Conservation (phyloP, 2,888 invertebrate genomes). For the Ptychoptera albimana region DNA sequence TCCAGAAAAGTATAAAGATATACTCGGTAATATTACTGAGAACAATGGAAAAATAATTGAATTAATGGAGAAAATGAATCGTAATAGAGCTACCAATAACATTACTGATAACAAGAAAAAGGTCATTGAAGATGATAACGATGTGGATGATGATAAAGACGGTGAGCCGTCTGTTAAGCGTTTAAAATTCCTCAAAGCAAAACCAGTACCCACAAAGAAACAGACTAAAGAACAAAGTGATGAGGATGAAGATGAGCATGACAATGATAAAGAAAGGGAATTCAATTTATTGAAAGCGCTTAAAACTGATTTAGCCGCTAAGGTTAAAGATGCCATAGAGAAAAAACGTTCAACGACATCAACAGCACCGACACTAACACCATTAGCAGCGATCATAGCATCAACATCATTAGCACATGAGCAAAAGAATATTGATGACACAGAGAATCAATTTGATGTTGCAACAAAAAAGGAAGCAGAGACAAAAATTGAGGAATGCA, state of each 20-base stretch:
- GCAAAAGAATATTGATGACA: no score
- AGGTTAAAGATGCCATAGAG: constrained; percentile 52
- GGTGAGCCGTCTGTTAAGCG: constrained; percentile 38
- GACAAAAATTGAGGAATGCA: no score
- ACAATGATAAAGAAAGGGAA: constrained; percentile 39
- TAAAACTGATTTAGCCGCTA: constrained; percentile 47
- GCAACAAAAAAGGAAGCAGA: no score
- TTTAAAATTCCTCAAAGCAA: constrained; percentile 44
- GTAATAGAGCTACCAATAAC: constrained; percentile 11
- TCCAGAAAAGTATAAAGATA: constrained; percentile 51
- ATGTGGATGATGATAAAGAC: constrained; percentile 9
- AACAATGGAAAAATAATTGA: constrained; percentile 37
- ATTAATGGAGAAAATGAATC: constrained; percentile 32
- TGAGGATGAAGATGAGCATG: constrained; percentile 9
- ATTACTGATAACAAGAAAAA: constrained; percentile 8
- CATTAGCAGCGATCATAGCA: constrained; percentile 6
- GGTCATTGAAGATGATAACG: constrained; percentile 4
- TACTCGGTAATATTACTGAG: constrained; percentile 31
- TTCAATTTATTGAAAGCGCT: constrained; percentile 47
- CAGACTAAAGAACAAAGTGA: neutral
- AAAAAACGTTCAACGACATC: constrained; percentile 30
- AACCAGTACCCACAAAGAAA: neutral
- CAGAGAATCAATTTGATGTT: no score
- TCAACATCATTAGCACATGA: no score
- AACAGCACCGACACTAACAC: constrained; percentile 24